These are phyloP conservation scores for Dascyllus trimaculatus DNA, from an alignment of 2,113 vertebrate genomes.

Conservation along the genomic window DNA sequence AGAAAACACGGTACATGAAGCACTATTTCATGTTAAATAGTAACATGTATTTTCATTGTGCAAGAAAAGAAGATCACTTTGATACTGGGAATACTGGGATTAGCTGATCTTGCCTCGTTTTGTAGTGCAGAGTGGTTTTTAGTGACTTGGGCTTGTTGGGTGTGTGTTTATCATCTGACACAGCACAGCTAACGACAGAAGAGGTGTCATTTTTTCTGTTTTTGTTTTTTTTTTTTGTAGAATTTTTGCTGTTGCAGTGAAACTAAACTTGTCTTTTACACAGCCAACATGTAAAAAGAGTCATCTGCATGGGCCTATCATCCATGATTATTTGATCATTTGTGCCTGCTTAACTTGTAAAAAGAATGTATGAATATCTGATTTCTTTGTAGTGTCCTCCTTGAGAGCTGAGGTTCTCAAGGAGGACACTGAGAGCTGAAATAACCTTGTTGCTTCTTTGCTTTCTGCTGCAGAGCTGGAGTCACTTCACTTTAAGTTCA, in stretches of 20 bases:
- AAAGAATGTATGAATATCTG: conserved; percentile 12
- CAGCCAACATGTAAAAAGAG: conserved; percentile 26
- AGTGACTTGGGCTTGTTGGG: no score
- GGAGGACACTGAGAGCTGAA: background rate
- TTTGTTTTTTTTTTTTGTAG: background rate
- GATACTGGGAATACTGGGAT: no score
- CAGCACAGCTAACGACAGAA: no score
- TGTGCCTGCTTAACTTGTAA: conserved; percentile 24
- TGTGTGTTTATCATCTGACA: no score
- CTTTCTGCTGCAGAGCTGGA: conserved; percentile 63
- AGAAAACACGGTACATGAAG: no score
- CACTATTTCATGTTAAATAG: no score
- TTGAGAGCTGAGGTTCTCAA: background rate
- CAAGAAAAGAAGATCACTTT: no score
- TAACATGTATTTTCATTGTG: no score
- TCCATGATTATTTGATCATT: background rate
- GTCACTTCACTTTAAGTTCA: conserved; percentile 35
- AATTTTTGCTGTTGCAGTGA: no score
- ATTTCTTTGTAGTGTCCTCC: conserved; percentile 19
- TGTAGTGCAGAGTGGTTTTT: no score
- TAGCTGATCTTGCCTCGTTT: no score
- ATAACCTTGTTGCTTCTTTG: conserved; percentile 46
- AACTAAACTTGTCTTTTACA: background rate
- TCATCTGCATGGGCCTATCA: conserved; percentile 11
- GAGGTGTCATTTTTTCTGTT: background rate